Conservation (phyloP, 2,113 vertebrate species). For the Elephantulus edwardii region DNA sequence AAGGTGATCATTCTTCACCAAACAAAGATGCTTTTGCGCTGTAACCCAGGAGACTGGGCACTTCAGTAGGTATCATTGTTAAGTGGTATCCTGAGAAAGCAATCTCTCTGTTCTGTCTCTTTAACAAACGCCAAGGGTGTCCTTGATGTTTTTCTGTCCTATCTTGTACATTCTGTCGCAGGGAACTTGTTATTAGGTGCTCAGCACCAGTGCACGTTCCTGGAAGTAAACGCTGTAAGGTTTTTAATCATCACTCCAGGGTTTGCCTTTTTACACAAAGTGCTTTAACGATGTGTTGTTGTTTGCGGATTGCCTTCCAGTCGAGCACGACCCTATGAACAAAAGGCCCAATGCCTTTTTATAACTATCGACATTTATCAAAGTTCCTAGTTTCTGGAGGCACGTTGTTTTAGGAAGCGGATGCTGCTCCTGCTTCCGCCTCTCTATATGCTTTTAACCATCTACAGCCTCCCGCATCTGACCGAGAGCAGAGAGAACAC, state of each 20-base stretch:
- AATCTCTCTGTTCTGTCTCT: neutral
- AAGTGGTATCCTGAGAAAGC: neutral
- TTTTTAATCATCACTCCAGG: neutral
- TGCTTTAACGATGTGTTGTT: too few relatives aligned
- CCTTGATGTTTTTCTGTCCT: neutral
- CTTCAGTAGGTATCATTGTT: constrained; percentile 33
- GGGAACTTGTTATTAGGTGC: neutral
- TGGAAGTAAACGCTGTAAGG: neutral
- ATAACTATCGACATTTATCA: too few relatives aligned
- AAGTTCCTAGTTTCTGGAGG: too few relatives aligned
- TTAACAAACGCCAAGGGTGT: constrained; percentile 38
- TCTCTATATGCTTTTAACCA: too few relatives aligned
- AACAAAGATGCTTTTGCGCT: constrained; percentile 55
- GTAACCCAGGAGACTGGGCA: constrained; percentile 27
- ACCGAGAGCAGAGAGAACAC: neutral
- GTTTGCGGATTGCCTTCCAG: too few relatives aligned
- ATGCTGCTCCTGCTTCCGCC: too few relatives aligned
- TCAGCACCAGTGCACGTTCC: neutral
- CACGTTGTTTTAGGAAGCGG: too few relatives aligned
- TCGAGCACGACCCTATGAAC: too few relatives aligned
- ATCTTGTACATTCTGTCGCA: neutral
- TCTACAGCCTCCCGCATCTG: neutral
- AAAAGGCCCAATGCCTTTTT: too few relatives aligned
- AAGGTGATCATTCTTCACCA: constrained; percentile 46
- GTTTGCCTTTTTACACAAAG: neutral